phyloP scores from a whole-genome alignment of 2,113 vertebrate species.

The Percina caprodes region DNA sequence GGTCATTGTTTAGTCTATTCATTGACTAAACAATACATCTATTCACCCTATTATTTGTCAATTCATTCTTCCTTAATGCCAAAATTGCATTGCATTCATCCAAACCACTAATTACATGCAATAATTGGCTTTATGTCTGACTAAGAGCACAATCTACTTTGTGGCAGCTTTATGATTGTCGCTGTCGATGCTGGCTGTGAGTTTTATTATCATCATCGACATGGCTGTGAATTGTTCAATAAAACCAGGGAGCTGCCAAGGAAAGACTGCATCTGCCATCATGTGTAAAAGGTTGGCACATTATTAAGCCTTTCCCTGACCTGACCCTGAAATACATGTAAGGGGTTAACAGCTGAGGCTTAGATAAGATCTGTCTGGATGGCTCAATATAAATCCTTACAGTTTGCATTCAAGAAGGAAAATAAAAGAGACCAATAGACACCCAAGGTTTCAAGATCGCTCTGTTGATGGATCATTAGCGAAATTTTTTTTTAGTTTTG shows the following conservation, averaged over 20 bases:
- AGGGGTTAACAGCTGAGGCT: slow-evolving; percentile 15
- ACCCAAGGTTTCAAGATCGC: background rate
- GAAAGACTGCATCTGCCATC: slow-evolving; percentile 20
- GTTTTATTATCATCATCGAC: slow-evolving; percentile 39
- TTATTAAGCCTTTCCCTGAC: slow-evolving; percentile 48
- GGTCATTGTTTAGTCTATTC: slow-evolving; percentile 3
- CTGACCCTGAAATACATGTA: slow-evolving; percentile 12
- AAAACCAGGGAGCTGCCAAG: slow-evolving; percentile 51
- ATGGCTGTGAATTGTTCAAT: slow-evolving; percentile 24
- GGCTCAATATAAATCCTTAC: slow-evolving; percentile 18
- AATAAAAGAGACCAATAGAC: background rate
- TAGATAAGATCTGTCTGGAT: background rate
- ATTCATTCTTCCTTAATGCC: slow-evolving; percentile 11
- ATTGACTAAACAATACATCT: slow-evolving; percentile 15
- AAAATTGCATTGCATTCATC: slow-evolving; percentile 17
- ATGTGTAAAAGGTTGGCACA: slow-evolving; percentile 51
- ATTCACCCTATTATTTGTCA: background rate
- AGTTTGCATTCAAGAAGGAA: background rate
- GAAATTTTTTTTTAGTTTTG: background rate
- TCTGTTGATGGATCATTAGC: background rate
- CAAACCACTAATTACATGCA: slow-evolving; percentile 5
- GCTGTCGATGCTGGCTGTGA: background rate
- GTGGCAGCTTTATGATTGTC: background rate
- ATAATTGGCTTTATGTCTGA: slow-evolving; percentile 1
- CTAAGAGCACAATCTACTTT: slow-evolving; percentile 8